Evolutionary conservation across 2,797 vertebrate species (phyloP), one percentile per base, ranked within the genome.

Genomic region (Crenuchus spilurus): DNA sequence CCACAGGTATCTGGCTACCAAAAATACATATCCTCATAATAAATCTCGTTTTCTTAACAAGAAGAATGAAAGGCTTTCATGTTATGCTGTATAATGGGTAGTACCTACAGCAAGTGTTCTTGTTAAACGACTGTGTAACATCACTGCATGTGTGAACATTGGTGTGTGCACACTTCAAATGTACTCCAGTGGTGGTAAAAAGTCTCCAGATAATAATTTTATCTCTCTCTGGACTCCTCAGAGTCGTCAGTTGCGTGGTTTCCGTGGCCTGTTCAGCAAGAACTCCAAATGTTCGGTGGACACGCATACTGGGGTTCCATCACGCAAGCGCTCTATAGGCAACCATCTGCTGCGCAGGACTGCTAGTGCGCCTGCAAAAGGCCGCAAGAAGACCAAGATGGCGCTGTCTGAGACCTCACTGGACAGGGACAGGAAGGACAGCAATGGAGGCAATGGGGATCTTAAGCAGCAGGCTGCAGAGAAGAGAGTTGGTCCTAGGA

Each of bases 321-420:
- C 91, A 42, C 90, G 94, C 22, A 99, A 98, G 60, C 92, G 95
- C 66, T 98, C 97, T 0, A 88, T 97, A 7, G 95, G 96, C 6
- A 95, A 98, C 14, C 94, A 95, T 52, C 90, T 99, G 70, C 92
- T 99, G 68, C 93, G 97, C 0, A 96, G 98, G 69, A 98, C 97
- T 0, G 96, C 95, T 78, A 99, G 98, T 0, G 98, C 97, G 2
- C 98, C 97, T 0, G 95, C 97, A 65, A 99, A 99, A 76, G 97
- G 95, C 42, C 92, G 96, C 57, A 99, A 97, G 85, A 99, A 99
- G 84, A 96, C 92, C 74, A 99, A 99, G 87, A 95, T 94, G 92
- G 91, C 91, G 1, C 83, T 94, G 16, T 92, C 94, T 4, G 97
- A 98, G 80, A 90, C 85, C 58, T 82, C 88, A 24, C 81, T 85